These are phyloP conservation scores for Ondatra zibethicus DNA, from an alignment of 2,113 vertebrate genomes.

Conservation along the genomic window DNA sequence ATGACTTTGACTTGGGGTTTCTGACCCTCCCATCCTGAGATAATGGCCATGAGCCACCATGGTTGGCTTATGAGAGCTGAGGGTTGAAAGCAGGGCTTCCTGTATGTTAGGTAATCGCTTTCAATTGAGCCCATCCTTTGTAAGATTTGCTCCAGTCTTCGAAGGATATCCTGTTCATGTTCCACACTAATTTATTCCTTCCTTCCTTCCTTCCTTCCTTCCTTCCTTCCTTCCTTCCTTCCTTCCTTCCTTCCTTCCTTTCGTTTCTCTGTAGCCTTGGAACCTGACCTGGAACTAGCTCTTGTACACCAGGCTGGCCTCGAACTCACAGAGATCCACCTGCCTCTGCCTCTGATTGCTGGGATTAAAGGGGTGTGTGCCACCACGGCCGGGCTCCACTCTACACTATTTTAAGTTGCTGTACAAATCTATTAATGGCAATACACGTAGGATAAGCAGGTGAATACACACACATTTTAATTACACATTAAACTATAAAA, in stretches of 20 bases:
- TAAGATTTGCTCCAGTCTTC: not conserved
- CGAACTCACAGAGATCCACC: too few species aligned
- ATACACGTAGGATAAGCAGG: not conserved
- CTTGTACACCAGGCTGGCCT: too few species aligned
- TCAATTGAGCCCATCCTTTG: not conserved
- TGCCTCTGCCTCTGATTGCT: too few species aligned
- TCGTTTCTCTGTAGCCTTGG: too few species aligned
- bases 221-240: too few species aligned
- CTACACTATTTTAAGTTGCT: not conserved
- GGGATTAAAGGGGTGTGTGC: too few species aligned
- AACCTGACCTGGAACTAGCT: too few species aligned
- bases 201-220: too few species aligned
- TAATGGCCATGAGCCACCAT: not conserved
- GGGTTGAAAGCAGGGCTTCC: not conserved
- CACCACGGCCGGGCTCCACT: too few species aligned
- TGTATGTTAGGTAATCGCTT: not conserved
- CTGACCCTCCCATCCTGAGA: not conserved
- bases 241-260: too few species aligned
- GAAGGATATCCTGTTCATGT: not conserved
- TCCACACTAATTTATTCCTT: not conserved
- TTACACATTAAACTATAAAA: constrained; percentile 46
- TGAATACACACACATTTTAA: constrained; percentile 46
- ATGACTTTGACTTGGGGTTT: not conserved
- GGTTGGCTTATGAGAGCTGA: not conserved
- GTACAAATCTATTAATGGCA: not conserved